Base-by-base conservation (phyloP, 2,888 invertebrate genomes). In the Caenorhabditis zanzibari region DNA sequence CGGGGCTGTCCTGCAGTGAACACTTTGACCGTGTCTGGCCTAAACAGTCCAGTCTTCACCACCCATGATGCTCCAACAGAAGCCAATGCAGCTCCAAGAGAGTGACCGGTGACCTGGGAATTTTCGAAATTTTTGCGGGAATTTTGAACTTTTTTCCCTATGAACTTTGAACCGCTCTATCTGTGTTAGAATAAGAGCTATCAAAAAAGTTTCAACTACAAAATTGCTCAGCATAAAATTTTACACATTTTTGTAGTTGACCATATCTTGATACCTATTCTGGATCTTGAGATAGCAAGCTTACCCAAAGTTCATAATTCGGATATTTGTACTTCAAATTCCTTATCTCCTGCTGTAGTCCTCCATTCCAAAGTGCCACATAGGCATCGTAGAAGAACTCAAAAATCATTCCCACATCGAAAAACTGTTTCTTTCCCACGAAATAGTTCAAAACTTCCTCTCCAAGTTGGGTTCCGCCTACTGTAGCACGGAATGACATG, bases 321-420 rank as follows among this genome's bases (percentile, higher is more conserved):
- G 83, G 83, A 64, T 83, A 83, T 47, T 64, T 58, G 26, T 79
- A 79, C 76, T 84, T 81, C 32, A 84, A 41, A 68, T 63, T 76
- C 6, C 80, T 5, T 26, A 84, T 84, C 49, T 84, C 84, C 24
- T 32, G 12, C 61, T 71, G 66, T 12, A 81, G 44, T 14, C 84
- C 84, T 0, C 77, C 84, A 10, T 49, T 73, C 84, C 84, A 84
- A 35, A 84, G 63, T 41, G 76, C 56, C 49, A 81, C 7, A 22
- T 71, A 84, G 3, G 81, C 81, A 38, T 84, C 76, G 61, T 81
- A 84, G 73, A 84, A 84, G 66, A 77, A 84, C 47, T 81, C 80
- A 38, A 77, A 80, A 26, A 84, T 73, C 38, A 77, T 58, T n/a
- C 84, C 84, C 12, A 66, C 49, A 44, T 77, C 84, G 61, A 84